Evolutionary conservation across 1,140 invertebrate genomes (phyloP).

Genomic region (Bombus ignitus): DNA sequence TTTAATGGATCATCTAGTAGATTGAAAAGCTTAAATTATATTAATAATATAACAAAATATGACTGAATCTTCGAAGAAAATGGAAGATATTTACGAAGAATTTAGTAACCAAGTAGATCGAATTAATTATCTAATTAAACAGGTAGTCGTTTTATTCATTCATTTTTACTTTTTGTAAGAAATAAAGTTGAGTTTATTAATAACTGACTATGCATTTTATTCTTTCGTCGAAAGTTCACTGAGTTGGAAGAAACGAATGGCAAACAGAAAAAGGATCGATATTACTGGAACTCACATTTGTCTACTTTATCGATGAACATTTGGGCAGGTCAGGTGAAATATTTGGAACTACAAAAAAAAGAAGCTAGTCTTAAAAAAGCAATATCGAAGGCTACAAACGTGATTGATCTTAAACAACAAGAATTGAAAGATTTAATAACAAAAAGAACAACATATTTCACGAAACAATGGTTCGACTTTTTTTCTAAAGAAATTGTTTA

Average conservation of each 20-base stretch:
- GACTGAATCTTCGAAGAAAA: background rate
- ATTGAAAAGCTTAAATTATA: background rate
- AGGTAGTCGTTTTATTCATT: background rate
- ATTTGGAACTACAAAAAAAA: background rate
- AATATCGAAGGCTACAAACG: background rate
- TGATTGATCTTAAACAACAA: background rate
- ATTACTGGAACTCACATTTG: background rate
- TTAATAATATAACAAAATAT: background rate
- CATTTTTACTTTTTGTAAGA: background rate
- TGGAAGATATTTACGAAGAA: background rate
- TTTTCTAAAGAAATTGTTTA: background rate
- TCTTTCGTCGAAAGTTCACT: background rate
- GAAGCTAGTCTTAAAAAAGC: background rate
- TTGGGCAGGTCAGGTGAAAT: constrained; percentile 10
- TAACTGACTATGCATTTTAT: background rate
- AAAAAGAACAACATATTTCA: background rate
- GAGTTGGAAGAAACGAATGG: background rate
- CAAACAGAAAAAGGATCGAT: background rate
- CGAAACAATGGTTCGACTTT: constrained; percentile 18
- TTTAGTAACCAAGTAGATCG: background rate
- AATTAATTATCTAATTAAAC: constrained; percentile 14
- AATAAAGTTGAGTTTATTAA: background rate
- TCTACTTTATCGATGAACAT: constrained; percentile 23
- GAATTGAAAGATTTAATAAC: constrained; percentile 25
- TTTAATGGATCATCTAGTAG: too few species aligned